Evolutionary conservation across 2,797 vertebrate genomes (phyloP).

Genomic region (Odontamblyopus rebecca): DNA sequence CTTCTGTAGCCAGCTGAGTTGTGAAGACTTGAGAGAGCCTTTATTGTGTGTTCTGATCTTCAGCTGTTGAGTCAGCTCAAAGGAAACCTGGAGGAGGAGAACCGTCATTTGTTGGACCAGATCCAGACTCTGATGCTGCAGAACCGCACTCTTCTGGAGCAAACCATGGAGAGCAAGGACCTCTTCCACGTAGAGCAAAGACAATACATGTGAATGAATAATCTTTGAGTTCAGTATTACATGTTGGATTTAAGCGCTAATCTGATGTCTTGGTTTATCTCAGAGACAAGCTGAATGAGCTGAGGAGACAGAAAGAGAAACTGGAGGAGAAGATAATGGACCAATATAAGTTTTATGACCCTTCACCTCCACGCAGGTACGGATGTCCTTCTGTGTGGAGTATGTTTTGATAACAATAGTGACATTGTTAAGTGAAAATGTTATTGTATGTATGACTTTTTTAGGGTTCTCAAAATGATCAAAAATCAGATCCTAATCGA

Average conservation of each 20-base stretch:
- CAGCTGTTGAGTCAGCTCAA: constrained; percentile 97
- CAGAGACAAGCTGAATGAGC: constrained; percentile 96
- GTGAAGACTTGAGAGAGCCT: not conserved
- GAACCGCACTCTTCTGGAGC: constrained; percentile 94
- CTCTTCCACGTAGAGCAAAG: constrained; percentile 97
- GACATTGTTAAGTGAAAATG: not conserved
- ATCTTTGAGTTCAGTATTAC: not conserved
- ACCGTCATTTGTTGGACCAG: constrained; percentile 95
- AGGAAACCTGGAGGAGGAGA: constrained; percentile 98
- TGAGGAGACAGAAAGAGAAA: constrained; percentile 97
- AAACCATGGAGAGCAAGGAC: constrained; percentile 99
- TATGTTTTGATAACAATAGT: not conserved
- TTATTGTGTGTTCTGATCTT: constrained; percentile 12
- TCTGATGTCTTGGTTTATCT: not conserved
- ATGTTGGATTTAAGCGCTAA: not conserved
- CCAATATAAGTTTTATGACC: constrained; percentile 98
- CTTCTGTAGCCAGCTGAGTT: constrained; percentile 29
- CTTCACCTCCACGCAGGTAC: constrained; percentile 95
- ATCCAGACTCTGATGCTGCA: constrained; percentile 98
- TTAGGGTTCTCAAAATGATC: no score
- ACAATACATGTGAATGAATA: constrained; percentile 88
- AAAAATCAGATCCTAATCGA: no score
- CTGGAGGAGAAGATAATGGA: constrained; percentile 99
- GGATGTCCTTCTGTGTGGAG: not conserved
- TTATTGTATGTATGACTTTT: not conserved